Evolutionary conservation across 2,888 invertebrate species (phyloP).

Genomic region (Lasioglossum oenotherae): DNA sequence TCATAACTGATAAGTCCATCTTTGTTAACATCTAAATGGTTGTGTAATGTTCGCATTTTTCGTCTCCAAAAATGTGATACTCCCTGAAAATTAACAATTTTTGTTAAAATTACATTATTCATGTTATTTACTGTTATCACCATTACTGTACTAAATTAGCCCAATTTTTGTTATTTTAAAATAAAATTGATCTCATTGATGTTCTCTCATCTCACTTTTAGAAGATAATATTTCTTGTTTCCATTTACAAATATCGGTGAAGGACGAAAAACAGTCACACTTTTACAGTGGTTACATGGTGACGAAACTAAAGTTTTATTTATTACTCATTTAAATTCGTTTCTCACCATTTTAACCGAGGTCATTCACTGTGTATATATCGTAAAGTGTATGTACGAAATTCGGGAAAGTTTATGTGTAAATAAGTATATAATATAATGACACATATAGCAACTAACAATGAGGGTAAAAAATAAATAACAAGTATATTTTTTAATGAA

Average conservation of each 20-base stretch:
- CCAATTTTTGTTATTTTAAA: background rate
- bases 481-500: background rate
- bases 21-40: slow-evolving; percentile 93
- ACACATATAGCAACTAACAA: background rate
- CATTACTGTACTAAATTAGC: background rate
- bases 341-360: background rate
- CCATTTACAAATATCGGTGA: slow-evolving; percentile 59
- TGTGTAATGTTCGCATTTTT: slow-evolving; percentile 94
- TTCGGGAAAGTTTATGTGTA: background rate
- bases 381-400: no score
- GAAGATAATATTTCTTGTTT: background rate
- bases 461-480: background rate
- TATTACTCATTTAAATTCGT: background rate
- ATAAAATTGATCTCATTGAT: background rate
- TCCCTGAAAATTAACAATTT: slow-evolving; percentile 81
- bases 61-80: slow-evolving; percentile 91
- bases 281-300: background rate
- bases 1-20: slow-evolving; percentile 94
- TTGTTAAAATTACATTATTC: background rate
- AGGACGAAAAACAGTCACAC: slow-evolving; percentile 65
- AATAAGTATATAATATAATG: background rate
- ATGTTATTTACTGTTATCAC: background rate
- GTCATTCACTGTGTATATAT: no score
- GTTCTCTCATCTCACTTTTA: background rate
- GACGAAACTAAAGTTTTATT: background rate